Evolutionary conservation across 1,140 invertebrate species (phyloP).

Genomic region (Ephestia elutella): DNA sequence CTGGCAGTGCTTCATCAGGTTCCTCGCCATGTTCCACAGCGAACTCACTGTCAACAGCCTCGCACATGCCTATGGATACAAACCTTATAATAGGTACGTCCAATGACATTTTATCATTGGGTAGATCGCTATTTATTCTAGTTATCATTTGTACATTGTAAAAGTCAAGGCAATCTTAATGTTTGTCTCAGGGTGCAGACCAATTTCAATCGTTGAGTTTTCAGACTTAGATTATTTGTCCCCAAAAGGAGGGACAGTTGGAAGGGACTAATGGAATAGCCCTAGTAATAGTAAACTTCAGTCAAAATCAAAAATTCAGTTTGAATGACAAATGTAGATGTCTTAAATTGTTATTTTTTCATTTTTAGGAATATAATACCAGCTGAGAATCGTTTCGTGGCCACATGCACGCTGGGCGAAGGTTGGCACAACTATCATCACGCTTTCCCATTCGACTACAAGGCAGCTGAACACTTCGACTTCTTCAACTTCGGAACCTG

Average conservation of each 20-base stretch:
- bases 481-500: conserved; percentile 67
- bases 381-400: conserved; percentile 75
- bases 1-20: conserved; percentile 64
- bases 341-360: too few relatives aligned
- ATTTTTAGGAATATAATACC: conserved; percentile 76
- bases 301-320: too few relatives aligned
- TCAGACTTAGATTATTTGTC: too few relatives aligned
- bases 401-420: conserved; percentile 75
- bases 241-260: too few relatives aligned
- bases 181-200: too few relatives aligned
- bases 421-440: conserved; percentile 95
- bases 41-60: conserved; percentile 64
- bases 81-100: conserved; percentile 63
- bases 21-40: conserved; percentile 57
- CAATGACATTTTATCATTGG: background rate
- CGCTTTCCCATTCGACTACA: conserved; percentile 92
- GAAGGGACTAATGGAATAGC: too few relatives aligned
- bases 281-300: too few relatives aligned
- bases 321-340: too few relatives aligned
- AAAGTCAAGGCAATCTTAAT: too few relatives aligned
- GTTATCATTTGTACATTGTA: background rate
- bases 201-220: too few relatives aligned
- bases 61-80: conserved; percentile 60
- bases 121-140: too few relatives aligned
- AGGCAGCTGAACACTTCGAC: conserved; percentile 81